Percentiles rank a stretch among this genome's conserved stretches.
These are phyloP conservation scores for Sycophaga agraensis DNA, from an alignment of 1,140 invertebrate genomes.

Conservation along the genomic window DNA sequence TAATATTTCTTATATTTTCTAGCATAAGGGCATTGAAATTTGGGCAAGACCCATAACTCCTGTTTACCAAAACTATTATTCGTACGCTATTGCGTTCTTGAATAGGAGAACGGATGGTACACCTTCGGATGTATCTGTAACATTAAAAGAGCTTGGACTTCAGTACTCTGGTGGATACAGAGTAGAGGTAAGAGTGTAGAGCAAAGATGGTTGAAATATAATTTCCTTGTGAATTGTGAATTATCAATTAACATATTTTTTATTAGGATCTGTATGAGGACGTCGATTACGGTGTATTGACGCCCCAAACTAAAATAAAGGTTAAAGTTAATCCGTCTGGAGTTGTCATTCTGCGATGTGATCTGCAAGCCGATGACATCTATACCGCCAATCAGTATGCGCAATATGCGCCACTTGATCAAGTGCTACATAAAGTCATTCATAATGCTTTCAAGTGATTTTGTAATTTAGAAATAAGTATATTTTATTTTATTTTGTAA, in stretches of 20 bases:
- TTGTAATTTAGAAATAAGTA: conserved; percentile 23
- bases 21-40: conserved; percentile 90
- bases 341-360: conserved; percentile 80
- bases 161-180: conserved; percentile 77
- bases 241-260: conserved; percentile 18
- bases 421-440: conserved; percentile 58
- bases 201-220: too few species aligned
- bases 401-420: conserved; percentile 65
- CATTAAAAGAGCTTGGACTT: conserved; percentile 79
- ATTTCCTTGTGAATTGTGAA: too few species aligned
- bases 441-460: conserved; percentile 48
- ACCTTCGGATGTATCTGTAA: conserved; percentile 84
- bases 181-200: conserved; percentile 83
- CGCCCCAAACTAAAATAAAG: conserved; percentile 84
- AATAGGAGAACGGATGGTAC: conserved; percentile 88
- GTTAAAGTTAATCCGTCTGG: conserved; percentile 93
- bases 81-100: conserved; percentile 84
- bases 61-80: conserved; percentile 77
- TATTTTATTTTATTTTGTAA: conserved; percentile 28
- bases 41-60: conserved; percentile 87
- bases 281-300: conserved; percentile 79
- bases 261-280: conserved; percentile 81
- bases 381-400: conserved; percentile 60
- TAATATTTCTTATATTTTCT: conserved; percentile 40
- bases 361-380: conserved; percentile 67